These are phyloP conservation scores for Adelosebastes latens DNA, from an alignment of 2,797 vertebrate genomes.

Conservation along the genomic window DNA sequence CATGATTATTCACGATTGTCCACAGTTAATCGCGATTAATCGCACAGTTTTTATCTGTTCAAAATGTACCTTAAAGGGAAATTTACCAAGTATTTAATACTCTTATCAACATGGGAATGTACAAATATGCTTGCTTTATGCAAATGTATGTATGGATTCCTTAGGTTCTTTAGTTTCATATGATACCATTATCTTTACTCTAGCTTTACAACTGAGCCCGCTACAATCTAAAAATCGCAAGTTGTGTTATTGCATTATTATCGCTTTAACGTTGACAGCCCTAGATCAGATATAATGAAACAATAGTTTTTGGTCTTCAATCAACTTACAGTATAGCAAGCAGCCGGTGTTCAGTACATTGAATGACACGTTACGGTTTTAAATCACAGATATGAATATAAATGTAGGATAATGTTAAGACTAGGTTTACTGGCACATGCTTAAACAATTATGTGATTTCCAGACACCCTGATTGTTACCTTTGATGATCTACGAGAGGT, in stretches of 20 bases:
- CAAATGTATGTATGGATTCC: too few species aligned
- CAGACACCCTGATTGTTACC: slow-evolving; percentile 35
- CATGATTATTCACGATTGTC: too few species aligned
- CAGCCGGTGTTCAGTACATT: background rate
- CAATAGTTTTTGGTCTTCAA: background rate
- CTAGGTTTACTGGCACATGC: background rate
- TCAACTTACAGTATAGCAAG: background rate
- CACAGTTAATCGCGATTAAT: too few species aligned
- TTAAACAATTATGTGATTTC: background rate
- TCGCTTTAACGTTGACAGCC: background rate
- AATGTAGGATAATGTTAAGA: background rate
- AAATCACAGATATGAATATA: background rate
- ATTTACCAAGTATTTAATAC: too few species aligned
- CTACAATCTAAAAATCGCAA: too few species aligned
- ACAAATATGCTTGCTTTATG: too few species aligned
- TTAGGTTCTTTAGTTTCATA: too few species aligned
- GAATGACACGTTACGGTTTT: background rate
- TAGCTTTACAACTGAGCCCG: too few species aligned
- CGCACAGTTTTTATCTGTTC: background rate
- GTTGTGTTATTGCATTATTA: too few species aligned
- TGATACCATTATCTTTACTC: too few species aligned
- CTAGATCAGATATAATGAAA: background rate
- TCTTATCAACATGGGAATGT: too few species aligned
- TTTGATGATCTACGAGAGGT: slow-evolving; percentile 24
- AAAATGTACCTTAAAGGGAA: too few species aligned